Evolutionary conservation across 2,113 vertebrate genomes (phyloP).

Genomic region (Cynopterus brachyotis): DNA sequence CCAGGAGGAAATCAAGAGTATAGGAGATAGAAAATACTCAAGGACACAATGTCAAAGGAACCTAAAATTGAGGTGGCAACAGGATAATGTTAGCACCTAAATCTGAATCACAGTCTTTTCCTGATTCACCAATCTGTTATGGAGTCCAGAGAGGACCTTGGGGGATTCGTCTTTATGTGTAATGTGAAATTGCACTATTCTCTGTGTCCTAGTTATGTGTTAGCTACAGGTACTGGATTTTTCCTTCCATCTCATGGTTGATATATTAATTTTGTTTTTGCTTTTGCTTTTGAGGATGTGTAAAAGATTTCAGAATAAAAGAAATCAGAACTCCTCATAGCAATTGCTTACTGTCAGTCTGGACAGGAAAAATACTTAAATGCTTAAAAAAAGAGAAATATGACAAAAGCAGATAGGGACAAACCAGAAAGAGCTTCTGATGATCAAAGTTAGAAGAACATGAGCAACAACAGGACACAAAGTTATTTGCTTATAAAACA

Average conservation of each 20-base stretch:
- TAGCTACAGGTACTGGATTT: not conserved
- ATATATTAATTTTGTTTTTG: not conserved
- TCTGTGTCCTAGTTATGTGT: not conserved
- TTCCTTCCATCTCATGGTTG: not conserved
- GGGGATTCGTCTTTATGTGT: not conserved
- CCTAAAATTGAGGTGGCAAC: not conserved
- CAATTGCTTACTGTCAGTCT: not conserved
- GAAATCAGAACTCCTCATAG: not conserved
- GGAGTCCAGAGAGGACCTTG: not conserved
- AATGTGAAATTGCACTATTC: not conserved
- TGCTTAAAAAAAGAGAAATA: not conserved
- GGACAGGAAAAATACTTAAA: not conserved
- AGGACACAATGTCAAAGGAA: not conserved
- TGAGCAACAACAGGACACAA: not conserved
- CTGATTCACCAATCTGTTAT: not conserved
- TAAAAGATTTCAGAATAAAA: not conserved
- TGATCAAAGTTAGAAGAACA: not conserved
- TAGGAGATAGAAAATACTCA: not conserved
- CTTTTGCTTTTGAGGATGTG: not conserved
- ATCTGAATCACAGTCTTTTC: not conserved
- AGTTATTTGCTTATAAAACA: not conserved
- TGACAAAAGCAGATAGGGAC: not conserved
- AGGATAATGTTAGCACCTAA: not conserved
- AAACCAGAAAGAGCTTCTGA: not conserved
- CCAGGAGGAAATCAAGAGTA: not conserved